Percentiles rank a stretch among this genome's conserved stretches.
Evolutionary conservation across 2,888 invertebrate genomes (phyloP).

Genomic region (Onchidella celtica): DNA sequence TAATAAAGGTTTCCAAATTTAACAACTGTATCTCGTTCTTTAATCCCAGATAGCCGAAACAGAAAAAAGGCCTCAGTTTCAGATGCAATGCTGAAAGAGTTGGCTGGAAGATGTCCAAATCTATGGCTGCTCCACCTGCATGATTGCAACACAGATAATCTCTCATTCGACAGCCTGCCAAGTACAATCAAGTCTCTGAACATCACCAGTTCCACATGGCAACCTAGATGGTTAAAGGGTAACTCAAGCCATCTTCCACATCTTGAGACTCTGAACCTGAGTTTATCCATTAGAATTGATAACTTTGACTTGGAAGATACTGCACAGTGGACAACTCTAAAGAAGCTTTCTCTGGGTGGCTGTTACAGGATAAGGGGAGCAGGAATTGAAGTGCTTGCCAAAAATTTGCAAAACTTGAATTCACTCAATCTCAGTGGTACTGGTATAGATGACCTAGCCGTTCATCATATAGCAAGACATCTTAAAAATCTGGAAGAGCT

Average conservation of each 20-base stretch:
- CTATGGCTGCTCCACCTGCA: slow-evolving; percentile 61
- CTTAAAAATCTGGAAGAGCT: slow-evolving; percentile 58
- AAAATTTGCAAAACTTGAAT: slow-evolving; percentile 55
- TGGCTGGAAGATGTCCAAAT: slow-evolving; percentile 70
- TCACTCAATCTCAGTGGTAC: slow-evolving; percentile 57
- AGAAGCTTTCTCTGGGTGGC: slow-evolving; percentile 59
- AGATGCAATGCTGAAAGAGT: slow-evolving; percentile 70
- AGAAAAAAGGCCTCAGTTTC: slow-evolving; percentile 66
- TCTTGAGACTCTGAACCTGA: slow-evolving; percentile 59
- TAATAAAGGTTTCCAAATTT: no score
- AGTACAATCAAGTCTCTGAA: slow-evolving; percentile 56
- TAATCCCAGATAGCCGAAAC: slow-evolving; percentile 57
- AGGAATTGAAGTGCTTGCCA: slow-evolving; percentile 59
- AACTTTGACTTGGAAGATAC: slow-evolving; percentile 62
- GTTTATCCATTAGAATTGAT: slow-evolving; percentile 60
- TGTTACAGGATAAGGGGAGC: slow-evolving; percentile 64
- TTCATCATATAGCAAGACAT: slow-evolving; percentile 65
- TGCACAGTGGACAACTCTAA: slow-evolving; percentile 54
- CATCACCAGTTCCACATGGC: slow-evolving; percentile 62
- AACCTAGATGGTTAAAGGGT: slow-evolving; percentile 64
- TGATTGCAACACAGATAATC: slow-evolving; percentile 59
- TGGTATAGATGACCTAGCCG: slow-evolving; percentile 58
- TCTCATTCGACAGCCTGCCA: slow-evolving; percentile 61
- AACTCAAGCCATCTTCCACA: slow-evolving; percentile 56
- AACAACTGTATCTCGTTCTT: no score